Conservation (phyloP, 2,113 vertebrate genomes). For the Pangasianodon hypophthalmus region DNA sequence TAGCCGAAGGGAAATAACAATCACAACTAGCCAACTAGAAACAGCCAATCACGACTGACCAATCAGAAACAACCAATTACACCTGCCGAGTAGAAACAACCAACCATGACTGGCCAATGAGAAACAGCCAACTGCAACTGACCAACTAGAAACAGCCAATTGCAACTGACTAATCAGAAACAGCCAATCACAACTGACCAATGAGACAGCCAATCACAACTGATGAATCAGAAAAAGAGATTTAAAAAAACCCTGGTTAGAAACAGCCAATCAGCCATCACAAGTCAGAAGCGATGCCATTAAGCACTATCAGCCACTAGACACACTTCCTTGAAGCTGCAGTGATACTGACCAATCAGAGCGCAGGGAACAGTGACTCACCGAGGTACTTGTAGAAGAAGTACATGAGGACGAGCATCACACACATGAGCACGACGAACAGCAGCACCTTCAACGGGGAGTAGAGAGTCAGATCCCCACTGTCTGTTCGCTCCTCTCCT, state of each 20-base stretch:
- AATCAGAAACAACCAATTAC: background rate
- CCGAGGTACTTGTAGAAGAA: conserved; percentile 91
- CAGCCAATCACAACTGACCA: too few species aligned
- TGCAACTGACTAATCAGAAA: too few species aligned
- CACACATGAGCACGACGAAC: conserved; percentile 87
- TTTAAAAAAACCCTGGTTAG: too few species aligned
- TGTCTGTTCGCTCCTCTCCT: conserved; percentile 61
- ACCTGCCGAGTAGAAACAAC: too few species aligned
- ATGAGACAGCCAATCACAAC: too few species aligned
- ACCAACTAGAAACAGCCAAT: too few species aligned
- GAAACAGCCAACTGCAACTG: too few species aligned
- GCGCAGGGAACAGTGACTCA: conserved; percentile 69
- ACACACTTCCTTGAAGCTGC: background rate
- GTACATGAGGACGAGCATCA: conserved; percentile 92
- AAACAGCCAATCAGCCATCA: too few species aligned
- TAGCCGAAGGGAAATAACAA: background rate
- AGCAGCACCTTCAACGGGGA: conserved; percentile 85
- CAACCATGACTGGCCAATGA: too few species aligned
- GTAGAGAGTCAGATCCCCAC: conserved; percentile 71
- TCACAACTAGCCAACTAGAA: background rate
- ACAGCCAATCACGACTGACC: background rate
- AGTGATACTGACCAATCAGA: background rate
- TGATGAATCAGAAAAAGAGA: too few species aligned
- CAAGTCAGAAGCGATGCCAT: background rate
- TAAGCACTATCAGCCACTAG: background rate